Base-by-base conservation (phyloP, 2,888 invertebrate species). In the Chrysina gloriosa region DNA sequence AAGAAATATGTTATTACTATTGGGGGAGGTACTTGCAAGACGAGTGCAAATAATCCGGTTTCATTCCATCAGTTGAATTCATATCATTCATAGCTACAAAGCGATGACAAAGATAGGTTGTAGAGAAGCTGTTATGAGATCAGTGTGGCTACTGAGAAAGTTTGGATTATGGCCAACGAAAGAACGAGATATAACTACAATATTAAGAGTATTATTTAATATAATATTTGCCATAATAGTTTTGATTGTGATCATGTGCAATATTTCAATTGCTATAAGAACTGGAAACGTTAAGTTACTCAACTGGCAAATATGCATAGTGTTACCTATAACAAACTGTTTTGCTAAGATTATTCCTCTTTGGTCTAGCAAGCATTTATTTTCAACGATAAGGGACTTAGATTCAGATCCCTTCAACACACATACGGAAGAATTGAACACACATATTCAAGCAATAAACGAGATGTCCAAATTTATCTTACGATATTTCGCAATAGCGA, bases 311-410 rank as follows among this genome's bases (percentile, higher is more conserved):
- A 61, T 19, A 3, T 42, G 58, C 19, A 25, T 61, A 27, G 9
- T 61, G 4, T 36, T 61, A 16, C 58, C 58, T 14, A 7, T 61
- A 14, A 42, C 29, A 27, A 61, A 61, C 45, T 61, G 25, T 7
- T 42, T 45, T 29, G 36, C 36, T 23, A 61, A 61, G 29, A 16
- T 4, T 9, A 19, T 58, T 19, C 1, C 58, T 6, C 42, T 61
- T 16, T 42, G 21, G 9, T 1, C 27, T 9, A 27, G 45, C 6
- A 61, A 27, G 29, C 25, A 11, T 36, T 42, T 5, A 9, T 42
- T 61, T 6, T 61, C 58, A 16, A 61, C 29, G 9, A 14, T 61
- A 16, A 7, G 45, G 9, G 58, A 61, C 7, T 7, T 61, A 25
- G 27, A 29, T 9, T 42, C 14, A 3, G 16, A 42, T 27, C 16